A percentile compares a stretch with the other conserved stretches of the same genome.
These are phyloP conservation scores for Glareola pratincola DNA, from an alignment of 2,113 vertebrate species.

Conservation along the genomic window DNA sequence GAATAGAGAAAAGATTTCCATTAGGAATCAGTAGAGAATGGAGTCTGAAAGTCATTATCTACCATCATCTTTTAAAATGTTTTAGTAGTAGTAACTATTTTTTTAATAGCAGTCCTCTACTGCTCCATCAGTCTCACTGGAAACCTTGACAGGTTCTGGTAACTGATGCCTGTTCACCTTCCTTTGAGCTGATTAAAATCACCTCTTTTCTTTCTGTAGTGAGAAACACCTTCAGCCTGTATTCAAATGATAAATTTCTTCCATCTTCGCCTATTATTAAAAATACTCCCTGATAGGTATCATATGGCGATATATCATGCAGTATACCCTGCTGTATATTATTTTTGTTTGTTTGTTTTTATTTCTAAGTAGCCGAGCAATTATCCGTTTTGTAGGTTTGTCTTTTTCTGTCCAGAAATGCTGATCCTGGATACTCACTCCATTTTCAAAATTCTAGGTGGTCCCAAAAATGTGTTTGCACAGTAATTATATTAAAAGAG, in stretches of 20 bases:
- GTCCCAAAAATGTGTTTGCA: not conserved
- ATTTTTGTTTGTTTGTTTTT: not conserved
- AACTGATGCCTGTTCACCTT: not conserved
- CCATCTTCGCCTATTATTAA: not conserved
- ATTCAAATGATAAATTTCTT: not conserved
- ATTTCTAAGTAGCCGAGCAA: not conserved
- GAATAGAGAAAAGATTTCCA: not conserved
- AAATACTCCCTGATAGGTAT: not conserved
- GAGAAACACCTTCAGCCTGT: not conserved
- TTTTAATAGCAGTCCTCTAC: not conserved
- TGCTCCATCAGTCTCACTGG: not conserved
- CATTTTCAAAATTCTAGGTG: not conserved
- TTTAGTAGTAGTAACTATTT: not conserved
- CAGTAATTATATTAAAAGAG: not conserved
- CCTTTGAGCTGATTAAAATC: not conserved
- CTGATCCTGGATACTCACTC: not conserved
- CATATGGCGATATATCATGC: not conserved
- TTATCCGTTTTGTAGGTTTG: not conserved
- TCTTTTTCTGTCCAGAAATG: not conserved
- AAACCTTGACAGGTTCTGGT: not conserved
- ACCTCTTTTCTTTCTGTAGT: not conserved
- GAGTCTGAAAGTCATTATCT: not conserved
- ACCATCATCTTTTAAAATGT: not conserved
- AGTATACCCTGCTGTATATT: not conserved
- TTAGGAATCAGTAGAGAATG: not conserved